These are phyloP conservation scores for Rhinella marina DNA, from an alignment of 2,797 vertebrate species.

Conservation along the genomic window DNA sequence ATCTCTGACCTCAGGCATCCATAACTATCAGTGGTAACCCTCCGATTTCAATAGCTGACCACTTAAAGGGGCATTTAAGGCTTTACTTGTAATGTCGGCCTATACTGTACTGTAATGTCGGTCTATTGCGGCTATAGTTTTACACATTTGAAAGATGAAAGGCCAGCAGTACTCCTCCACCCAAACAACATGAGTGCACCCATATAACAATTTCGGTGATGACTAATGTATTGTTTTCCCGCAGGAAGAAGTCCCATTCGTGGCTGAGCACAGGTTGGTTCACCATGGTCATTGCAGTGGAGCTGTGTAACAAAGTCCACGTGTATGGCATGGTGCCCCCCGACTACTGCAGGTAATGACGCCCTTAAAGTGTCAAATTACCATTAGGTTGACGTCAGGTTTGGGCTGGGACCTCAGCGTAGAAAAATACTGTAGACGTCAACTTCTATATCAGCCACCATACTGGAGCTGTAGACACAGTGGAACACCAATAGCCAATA, in stretches of 20 bases:
- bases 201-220: neutral
- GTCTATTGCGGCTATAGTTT: too few relatives aligned
- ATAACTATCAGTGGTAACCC: neutral
- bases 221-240: constrained; percentile 6
- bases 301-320: constrained; percentile 89
- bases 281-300: constrained; percentile 96
- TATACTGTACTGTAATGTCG: too few relatives aligned
- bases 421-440: neutral
- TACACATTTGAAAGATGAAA: too few relatives aligned
- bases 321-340: constrained; percentile 98
- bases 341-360: constrained; percentile 85
- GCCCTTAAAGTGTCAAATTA: neutral
- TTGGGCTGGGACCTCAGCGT: neutral
- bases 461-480: neutral
- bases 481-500: too few relatives aligned
- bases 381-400: neutral
- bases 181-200: neutral
- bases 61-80: neutral
- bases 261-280: constrained; percentile 99
- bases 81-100: too few relatives aligned
- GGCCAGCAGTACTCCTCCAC: too few relatives aligned
- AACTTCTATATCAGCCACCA: neutral
- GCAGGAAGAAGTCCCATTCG: constrained; percentile 90
- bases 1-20: neutral
- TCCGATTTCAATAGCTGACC: neutral